A percentile compares a stretch with the other conserved stretches of the same genome.
phyloP scores from a whole-genome alignment of 1,140 invertebrate species.

The Drosophila orena region DNA sequence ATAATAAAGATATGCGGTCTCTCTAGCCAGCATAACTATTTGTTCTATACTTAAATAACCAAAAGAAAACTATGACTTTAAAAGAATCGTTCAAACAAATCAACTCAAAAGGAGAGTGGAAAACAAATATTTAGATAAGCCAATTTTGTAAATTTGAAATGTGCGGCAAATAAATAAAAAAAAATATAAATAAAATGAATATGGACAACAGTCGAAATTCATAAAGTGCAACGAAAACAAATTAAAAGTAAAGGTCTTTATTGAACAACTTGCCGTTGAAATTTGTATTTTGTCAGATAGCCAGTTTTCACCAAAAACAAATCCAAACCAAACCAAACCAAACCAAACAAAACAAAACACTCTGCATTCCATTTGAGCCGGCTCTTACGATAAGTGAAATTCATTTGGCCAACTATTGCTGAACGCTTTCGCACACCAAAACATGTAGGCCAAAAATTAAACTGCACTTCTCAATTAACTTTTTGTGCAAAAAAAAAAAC shows the following conservation, averaged over 20 bases:
- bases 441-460: conserved; percentile 6
- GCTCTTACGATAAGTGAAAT: conserved; percentile 26
- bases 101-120: neutral
- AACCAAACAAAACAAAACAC: neutral
- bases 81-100: no score
- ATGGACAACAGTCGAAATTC: neutral
- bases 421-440: neutral
- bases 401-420: conserved; percentile 22
- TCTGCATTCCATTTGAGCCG: conserved; percentile 23
- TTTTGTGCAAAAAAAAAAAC: neutral
- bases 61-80: no score
- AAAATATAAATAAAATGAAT: neutral
- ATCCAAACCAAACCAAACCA: neutral
- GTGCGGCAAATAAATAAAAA: neutral
- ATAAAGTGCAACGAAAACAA: neutral
- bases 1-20: no score
- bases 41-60: no score
- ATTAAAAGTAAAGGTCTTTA: neutral
- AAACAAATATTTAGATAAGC: neutral
- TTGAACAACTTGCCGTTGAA: neutral
- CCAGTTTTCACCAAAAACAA: conserved; percentile 5
- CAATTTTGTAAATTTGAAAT: neutral
- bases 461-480: conserved; percentile 40
- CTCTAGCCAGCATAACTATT: no score
- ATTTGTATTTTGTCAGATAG: neutral